Evolutionary conservation across 2,113 vertebrate species (phyloP).

Genomic region (Melozone crissalis): DNA sequence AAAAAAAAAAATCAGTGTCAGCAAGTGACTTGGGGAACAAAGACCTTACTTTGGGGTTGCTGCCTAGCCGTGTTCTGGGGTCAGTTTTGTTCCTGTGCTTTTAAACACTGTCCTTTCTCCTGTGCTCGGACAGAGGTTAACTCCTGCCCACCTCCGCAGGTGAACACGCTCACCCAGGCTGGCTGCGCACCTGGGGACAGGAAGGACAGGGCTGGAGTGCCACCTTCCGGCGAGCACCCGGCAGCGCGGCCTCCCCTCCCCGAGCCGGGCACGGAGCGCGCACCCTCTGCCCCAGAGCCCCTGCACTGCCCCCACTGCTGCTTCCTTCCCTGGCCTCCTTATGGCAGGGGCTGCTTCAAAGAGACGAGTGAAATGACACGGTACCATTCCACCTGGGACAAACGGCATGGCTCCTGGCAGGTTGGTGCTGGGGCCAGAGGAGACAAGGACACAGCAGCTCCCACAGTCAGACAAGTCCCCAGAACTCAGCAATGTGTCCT

Average conservation of each 20-base stretch:
- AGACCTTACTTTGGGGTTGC: neutral
- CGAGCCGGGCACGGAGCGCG: neutral
- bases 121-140: neutral
- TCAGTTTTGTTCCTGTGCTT: neutral
- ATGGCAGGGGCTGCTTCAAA: neutral
- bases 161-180: fast-evolving
- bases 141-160: neutral
- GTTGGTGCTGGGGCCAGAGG: neutral
- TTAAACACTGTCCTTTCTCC: neutral
- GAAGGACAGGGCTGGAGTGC: slow-evolving; percentile 19
- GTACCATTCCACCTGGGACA: fast-evolving
- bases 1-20: neutral
- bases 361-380: neutral
- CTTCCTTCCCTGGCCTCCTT: neutral
- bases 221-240: slow-evolving; percentile 31
- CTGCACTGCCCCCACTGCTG: fast-evolving
- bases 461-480: neutral
- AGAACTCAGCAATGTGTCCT: neutral
- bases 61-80: neutral
- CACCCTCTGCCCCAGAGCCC: neutral
- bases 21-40: neutral
- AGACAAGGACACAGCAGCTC: neutral
- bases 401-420: neutral
- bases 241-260: neutral
- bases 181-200: neutral